Evolutionary conservation across 35 echinoderm and acorn worm genomes (phyloP), one percentile per base, ranked within the genome.

Genomic region (Ptychodera flava): DNA sequence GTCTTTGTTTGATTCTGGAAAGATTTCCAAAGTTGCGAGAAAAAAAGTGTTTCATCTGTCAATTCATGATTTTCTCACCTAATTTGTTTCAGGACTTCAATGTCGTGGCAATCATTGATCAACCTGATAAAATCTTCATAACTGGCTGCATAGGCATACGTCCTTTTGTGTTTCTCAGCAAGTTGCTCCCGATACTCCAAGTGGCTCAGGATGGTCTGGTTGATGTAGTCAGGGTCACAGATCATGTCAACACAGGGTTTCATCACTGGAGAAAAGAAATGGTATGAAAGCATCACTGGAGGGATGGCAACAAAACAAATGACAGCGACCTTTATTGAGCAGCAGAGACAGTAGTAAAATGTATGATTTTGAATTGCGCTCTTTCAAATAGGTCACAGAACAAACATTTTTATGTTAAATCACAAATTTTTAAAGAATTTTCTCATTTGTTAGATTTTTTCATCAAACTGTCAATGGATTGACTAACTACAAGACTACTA

Each of bases 91-190:
- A 97, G 85, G 83, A 93, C 95, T 29, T 97, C 89, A 32, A 94
- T 88, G 37, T 92, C 90, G 38, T 84, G 89, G 37, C 91, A 93
- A 30, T 86, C 80, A 37, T 93, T 88, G 77, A 97, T 97, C 33
- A 94, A 90, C 38, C 94, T 92, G 29, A 97, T 94, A 37, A 97
- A 97, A 78, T 97, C 92, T 35, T 97, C 95, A 53, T 97, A 97
- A 32, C 92, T 92, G 0, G 95, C 95, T 0, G 95, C 90, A 82
- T 94, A 97, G 16, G 90, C 90, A 64, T 97, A 97, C 35, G 88
- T 89, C 16, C 90, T 88, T 82, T 97, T 94, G 88, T 93, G 90
- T 77, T 82, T 89, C 81, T 97, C 92, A 16, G 90, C 92, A n/a
- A 97, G 86, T 36, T 87, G 90, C 38, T 91, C 90, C 33, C 86